Conservation (phyloP, 2,113 vertebrate species). For the Chamaetylas fuelleborni region DNA sequence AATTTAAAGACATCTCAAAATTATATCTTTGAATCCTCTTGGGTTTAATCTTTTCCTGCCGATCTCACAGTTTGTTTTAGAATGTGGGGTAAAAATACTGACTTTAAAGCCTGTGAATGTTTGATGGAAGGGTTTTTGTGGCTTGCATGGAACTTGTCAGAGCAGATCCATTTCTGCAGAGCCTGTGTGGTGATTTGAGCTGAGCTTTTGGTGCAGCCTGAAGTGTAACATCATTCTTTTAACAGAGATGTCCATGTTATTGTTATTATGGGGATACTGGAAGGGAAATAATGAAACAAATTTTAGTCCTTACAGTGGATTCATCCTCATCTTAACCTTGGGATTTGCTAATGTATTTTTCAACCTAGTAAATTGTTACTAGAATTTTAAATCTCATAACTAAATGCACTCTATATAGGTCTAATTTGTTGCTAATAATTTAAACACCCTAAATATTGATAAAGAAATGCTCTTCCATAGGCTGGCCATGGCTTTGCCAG, state of each 20-base stretch:
- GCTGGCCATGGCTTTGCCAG: neutral
- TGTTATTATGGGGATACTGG: neutral
- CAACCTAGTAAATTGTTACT: neutral
- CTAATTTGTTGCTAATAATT: neutral
- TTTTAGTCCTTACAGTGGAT: neutral
- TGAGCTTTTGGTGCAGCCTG: neutral
- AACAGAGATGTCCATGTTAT: neutral
- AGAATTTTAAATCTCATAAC: neutral
- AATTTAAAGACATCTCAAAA: neutral
- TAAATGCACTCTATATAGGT: rapidly evolving
- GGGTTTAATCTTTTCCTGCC: neutral
- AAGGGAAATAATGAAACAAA: neutral
- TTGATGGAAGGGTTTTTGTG: neutral
- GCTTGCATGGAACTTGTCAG: neutral
- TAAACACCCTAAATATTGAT: rapidly evolving
- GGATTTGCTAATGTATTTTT: neutral
- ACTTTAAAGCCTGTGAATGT: rapidly evolving
- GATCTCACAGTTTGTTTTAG: neutral
- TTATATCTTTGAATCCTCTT: neutral
- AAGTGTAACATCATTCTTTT: neutral
- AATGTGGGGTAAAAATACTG: neutral
- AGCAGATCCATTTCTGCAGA: neutral
- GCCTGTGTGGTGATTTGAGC: neutral
- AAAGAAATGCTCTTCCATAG: neutral
- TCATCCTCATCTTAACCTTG: neutral